Evolutionary conservation across 1,140 invertebrate species (phyloP), one percentile per base, ranked within the genome.

Genomic region (Scylla paramamosain): DNA sequence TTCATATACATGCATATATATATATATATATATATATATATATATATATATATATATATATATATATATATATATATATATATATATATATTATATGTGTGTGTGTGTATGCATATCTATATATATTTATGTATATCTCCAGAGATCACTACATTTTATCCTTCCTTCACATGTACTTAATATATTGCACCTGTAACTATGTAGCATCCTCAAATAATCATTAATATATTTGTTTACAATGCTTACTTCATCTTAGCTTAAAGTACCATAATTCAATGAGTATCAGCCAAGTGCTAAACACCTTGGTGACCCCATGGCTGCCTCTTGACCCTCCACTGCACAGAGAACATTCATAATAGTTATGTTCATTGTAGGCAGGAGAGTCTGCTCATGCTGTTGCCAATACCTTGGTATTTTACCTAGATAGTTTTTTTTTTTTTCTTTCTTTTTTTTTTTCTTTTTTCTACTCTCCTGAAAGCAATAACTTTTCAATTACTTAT

Each of bases 171-270:
- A n/a, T 77, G 67, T 77, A 77, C 67, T 77, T 77, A 77, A 77
- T 77, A 77, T 77, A 77, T 77, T 77, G 67, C 67, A 77, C 67
- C 67, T 77, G 20, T n/a, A 77, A 77, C 67, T 77, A 28, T 91
- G 28, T 91, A 91, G 29, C 12, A 91, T 91, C 59, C 87, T 46
- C 59, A 91, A 39, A 87, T 46, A 32, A 87, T 91, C 67, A 91
- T 39, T 91, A 91, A 59, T 45, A 91, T 91, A 77, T 91, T 91
- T 91, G 52, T 59, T 91, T 91, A 91, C n/a, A 77, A 16, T 91
- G 48, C 90, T 77, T 87, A n/a, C 20, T 77, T 77, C 20, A n/a
- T 77, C 67, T 91, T 91, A 77, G n/a, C 25, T 25, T 77, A 77
- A 77, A 77, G 59, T 52, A 91, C 29, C 67, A 91, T 25, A 91